Base-by-base conservation (phyloP, 2,797 vertebrate species). In the Periophthalmus magnuspinnatus region DNA sequence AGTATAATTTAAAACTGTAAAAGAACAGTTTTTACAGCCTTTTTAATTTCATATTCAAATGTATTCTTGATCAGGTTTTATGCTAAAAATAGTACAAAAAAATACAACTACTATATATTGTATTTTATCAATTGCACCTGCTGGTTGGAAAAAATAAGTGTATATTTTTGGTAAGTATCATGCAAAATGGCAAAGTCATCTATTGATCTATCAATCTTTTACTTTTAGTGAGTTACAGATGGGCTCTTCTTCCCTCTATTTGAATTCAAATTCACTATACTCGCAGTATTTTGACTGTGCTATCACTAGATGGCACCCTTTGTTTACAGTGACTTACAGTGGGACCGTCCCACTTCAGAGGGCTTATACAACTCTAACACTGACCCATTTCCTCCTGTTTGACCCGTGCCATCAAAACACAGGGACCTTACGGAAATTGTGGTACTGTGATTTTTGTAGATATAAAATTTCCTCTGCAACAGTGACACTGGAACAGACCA, bases 351-450 rank as follows among this genome's bases (percentile, higher is more conserved):
- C 64, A 16, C 67, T 67, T 61, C 69, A 68, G 52, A 68, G 60
- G 19, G 63, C 75, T 86, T 81, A 83, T 41, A 84, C 72, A 82
- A 84, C 33, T 65, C 62, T 65, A 69, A 81, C 69, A 28, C 64
- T 85, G 88, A 84, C 86, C 82, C 76, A 84, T 74, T 87, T 88
- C 77, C 70, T 19, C 2, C 33, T n/a, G 16, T 10, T 11, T 60
- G 58, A 60, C 32, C 57, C 1, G 33, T 16, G 19, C 6, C 9
- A n/a, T 59, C 32, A 60, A 34, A 36, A n/a, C 19, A 24, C 13
- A 16, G 13, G 2, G 13, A 10, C 11, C 54, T 72, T 56, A 24
- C 11, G 19, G 5, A 45, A 61, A 72, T 28, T 33, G 34, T 7
- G 5, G 16, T 34, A 19, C 33, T n/a, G 19, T 60, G 32, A 16